phyloP scores from a whole-genome alignment of 2,113 vertebrate genomes.

The Noctilio leporinus region DNA sequence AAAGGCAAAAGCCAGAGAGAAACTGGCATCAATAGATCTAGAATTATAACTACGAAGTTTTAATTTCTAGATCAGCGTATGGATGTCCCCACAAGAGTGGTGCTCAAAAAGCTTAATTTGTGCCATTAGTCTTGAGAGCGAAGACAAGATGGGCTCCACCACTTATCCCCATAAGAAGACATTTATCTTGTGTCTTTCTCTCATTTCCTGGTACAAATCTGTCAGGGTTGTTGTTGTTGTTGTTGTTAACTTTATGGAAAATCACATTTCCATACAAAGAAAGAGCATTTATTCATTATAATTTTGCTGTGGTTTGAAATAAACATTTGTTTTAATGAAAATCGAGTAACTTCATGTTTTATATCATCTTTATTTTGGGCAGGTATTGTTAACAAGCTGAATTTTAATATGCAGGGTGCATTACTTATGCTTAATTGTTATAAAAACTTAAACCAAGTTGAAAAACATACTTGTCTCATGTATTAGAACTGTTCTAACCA shows the following conservation, averaged over 20 bases:
- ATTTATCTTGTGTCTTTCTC: slow-evolving; percentile 3
- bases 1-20: slow-evolving; percentile 69
- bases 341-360: slow-evolving; percentile 59
- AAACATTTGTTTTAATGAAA: slow-evolving; percentile 69
- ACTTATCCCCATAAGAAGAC: slow-evolving; percentile 63
- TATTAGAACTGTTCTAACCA: slow-evolving; percentile 59
- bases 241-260: slow-evolving; percentile 50
- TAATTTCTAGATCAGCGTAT: slow-evolving; percentile 75
- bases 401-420: slow-evolving; percentile 51
- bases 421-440: slow-evolving; percentile 18
- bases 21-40: slow-evolving; percentile 68
- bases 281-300: slow-evolving; percentile 56
- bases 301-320: slow-evolving; percentile 66
- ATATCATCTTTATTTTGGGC: slow-evolving; percentile 49
- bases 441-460: slow-evolving; percentile 52
- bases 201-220: slow-evolving; percentile 48
- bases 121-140: slow-evolving; percentile 67
- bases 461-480: slow-evolving; percentile 58
- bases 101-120: slow-evolving; percentile 78
- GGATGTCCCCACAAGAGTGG: slow-evolving; percentile 72
- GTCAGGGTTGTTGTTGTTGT: slow-evolving; percentile 51
- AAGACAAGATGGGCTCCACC: slow-evolving; percentile 65
- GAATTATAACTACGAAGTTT: slow-evolving; percentile 61
- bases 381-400: slow-evolving; percentile 57
- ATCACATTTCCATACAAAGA: slow-evolving; percentile 65